Evolutionary conservation across 2,113 vertebrate genomes (phyloP).

Genomic region (Engystomops pustulosus): DNA sequence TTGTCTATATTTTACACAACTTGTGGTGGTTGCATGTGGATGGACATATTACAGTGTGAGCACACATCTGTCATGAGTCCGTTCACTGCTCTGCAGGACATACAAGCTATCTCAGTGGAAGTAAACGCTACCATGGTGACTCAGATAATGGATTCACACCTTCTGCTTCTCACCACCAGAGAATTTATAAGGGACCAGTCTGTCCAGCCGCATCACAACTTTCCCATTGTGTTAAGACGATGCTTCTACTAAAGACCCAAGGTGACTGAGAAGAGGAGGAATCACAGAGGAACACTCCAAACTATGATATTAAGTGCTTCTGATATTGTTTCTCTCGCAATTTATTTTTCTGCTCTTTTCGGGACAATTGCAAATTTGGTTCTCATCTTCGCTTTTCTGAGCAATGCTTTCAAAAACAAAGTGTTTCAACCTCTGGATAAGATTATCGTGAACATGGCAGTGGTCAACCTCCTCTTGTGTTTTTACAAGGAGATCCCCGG

Average conservation of each 20-base stretch:
- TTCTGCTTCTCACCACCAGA: neutral
- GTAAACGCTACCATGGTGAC: constrained; percentile 49
- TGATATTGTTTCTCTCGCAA: constrained; percentile 30
- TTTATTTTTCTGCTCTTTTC: constrained; percentile 52
- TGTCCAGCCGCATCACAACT: neutral
- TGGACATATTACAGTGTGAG: no score
- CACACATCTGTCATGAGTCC: constrained; percentile 9
- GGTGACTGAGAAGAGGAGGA: neutral
- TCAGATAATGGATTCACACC: constrained; percentile 43
- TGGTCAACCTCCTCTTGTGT: constrained; percentile 60
- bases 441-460: constrained; percentile 50
- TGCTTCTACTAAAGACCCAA: neutral
- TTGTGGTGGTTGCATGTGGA: neutral
- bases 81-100: constrained; percentile 1
- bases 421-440: constrained; percentile 57
- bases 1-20: no score
- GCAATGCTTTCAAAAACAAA: constrained; percentile 37
- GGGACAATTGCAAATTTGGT: constrained; percentile 49
- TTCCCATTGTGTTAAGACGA: neutral
- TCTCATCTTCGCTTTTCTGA: constrained; percentile 57
- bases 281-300: neutral
- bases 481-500: constrained; percentile 53
- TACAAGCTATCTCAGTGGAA: constrained; percentile 12
- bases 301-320: constrained; percentile 5
- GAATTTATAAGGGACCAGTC: neutral